Conservation (phyloP, 2,888 invertebrate genomes). For the Atrina japonica region DNA sequence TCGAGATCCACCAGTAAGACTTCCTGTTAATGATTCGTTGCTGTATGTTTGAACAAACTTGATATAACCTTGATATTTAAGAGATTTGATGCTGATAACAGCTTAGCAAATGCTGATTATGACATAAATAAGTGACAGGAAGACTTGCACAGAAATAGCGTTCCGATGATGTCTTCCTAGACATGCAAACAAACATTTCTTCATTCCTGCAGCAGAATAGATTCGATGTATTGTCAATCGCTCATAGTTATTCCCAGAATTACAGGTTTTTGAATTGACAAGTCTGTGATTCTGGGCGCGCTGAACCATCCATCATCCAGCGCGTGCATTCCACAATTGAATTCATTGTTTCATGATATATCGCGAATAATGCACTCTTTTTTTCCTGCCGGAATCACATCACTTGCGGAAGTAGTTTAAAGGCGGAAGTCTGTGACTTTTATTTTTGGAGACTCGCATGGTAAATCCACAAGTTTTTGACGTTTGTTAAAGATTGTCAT, state of each 20-base stretch:
- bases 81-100: too few relatives aligned
- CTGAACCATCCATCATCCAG: slow-evolving; percentile 39
- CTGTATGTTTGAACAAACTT: too few relatives aligned
- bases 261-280: slow-evolving; percentile 43
- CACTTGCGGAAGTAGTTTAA: slow-evolving; percentile 16
- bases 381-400: slow-evolving; percentile 20
- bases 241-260: slow-evolving; percentile 24
- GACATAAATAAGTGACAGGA: too few relatives aligned
- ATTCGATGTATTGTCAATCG: slow-evolving; percentile 1
- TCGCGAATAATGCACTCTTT: slow-evolving; percentile 11
- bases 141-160: too few relatives aligned
- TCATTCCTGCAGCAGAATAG: neutral
- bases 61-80: too few relatives aligned
- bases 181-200: slow-evolving; percentile 1
- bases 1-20: too few relatives aligned
- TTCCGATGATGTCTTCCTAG: neutral
- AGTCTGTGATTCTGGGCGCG: slow-evolving; percentile 31
- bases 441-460: too few relatives aligned
- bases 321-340: slow-evolving; percentile 17
- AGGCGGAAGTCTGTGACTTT: slow-evolving; percentile 9
- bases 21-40: too few relatives aligned
- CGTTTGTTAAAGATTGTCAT: too few relatives aligned
- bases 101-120: too few relatives aligned
- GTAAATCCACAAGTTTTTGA: too few relatives aligned
- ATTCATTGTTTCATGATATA: slow-evolving; percentile 16